Evolutionary conservation across 2,888 invertebrate genomes (phyloP).

Genomic region (Trachelus troglodyta): DNA sequence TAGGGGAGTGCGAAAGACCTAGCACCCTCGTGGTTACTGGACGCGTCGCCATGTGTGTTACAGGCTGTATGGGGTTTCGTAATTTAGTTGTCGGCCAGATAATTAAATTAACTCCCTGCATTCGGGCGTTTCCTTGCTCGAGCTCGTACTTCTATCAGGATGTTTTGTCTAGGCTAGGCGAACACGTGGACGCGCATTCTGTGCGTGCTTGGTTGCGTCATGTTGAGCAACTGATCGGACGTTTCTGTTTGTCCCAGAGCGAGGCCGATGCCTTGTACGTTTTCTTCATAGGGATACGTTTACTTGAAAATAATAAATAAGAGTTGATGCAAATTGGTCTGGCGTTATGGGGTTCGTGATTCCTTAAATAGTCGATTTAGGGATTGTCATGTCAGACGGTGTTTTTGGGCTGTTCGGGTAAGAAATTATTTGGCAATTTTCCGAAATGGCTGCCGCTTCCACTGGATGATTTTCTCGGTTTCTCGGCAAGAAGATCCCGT

Average conservation of each 20-base stretch:
- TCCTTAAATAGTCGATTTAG: conserved; percentile 43
- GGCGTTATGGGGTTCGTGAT: conserved; percentile 39
- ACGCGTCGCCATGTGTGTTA: neutral
- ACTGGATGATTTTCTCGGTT: too few species aligned
- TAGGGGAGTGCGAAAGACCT: neutral
- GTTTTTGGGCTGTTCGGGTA: too few species aligned
- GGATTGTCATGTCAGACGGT: conserved; percentile 29
- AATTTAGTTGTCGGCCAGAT: neutral
- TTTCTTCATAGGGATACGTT: neutral
- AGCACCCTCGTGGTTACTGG: neutral
- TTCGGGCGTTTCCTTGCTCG: neutral
- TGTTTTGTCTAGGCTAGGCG: neutral
- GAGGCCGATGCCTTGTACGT: neutral
- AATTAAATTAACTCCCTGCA: neutral
- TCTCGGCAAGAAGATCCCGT: neutral
- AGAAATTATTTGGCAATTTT: too few species aligned
- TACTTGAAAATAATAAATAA: neutral
- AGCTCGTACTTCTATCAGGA: neutral
- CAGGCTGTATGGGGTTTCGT: neutral
- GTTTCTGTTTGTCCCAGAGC: neutral
- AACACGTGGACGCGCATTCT: neutral
- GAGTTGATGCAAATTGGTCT: conserved; percentile 12
- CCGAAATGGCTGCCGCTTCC: too few species aligned
- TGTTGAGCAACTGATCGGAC: neutral
- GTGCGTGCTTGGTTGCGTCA: neutral